A percentile compares a stretch with the other conserved stretches of the same genome.
Conservation (phyloP, 2,113 vertebrate genomes). For the Collichthys lucidus region DNA sequence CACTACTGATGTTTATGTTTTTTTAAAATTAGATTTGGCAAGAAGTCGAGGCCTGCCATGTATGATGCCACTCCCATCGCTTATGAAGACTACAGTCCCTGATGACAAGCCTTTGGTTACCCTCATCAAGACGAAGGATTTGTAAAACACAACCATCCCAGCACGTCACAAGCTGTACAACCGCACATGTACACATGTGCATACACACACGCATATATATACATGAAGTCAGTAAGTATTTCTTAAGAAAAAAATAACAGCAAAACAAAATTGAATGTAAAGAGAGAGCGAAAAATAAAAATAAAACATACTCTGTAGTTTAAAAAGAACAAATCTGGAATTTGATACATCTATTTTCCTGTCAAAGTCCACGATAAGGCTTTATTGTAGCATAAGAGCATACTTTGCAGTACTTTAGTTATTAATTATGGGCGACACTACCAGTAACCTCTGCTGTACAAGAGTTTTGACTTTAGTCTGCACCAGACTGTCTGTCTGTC, state of each 20-base stretch:
- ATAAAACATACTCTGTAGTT: conserved; percentile 59
- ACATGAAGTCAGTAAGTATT: conserved; percentile 67
- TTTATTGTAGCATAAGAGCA: conserved; percentile 78
- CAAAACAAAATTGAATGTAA: conserved; percentile 73
- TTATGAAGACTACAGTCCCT: conserved; percentile 97
- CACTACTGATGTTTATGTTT: conserved; percentile 3
- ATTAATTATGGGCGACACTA: conserved; percentile 54
- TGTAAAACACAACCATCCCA: conserved; percentile 84
- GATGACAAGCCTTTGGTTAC: conserved; percentile 99
- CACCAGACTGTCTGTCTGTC: conserved; percentile 58
- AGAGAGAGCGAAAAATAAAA: conserved; percentile 23
- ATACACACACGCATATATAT: not conserved
- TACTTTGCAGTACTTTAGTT: conserved; percentile 70
- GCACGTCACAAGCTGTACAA: conserved; percentile 37
- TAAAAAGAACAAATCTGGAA: conserved; percentile 65
- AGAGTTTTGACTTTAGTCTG: conserved; percentile 65
- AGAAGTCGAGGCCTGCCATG: conserved; percentile 97
- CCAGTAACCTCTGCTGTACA: conserved; percentile 66
- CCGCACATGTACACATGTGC: conserved; percentile 7
- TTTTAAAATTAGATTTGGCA: conserved; percentile 91
- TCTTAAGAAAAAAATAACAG: conserved; percentile 59
- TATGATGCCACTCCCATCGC: conserved; percentile 96
- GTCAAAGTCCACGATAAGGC: conserved; percentile 71
- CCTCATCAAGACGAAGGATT: conserved; percentile 99
- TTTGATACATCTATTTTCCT: conserved; percentile 82